Evolutionary conservation across 92 coral and sea anemone species (phyloP), one percentile per base, ranked within the genome.

Genomic region (Paramuricea clavata): DNA sequence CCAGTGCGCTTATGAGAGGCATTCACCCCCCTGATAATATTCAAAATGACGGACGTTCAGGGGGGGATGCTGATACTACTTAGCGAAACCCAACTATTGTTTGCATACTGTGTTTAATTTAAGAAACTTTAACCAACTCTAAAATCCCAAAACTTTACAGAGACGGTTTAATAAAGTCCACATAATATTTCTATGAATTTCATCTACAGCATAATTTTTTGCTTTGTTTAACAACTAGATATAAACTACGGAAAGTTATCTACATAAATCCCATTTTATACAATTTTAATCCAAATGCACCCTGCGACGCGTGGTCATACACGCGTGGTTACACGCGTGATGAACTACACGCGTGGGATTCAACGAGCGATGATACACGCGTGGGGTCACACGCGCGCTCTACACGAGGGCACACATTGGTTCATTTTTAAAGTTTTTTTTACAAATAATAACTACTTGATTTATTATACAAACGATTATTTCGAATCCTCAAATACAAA

Each of bases 231-330:
- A 76, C 82, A 76, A 76, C 43, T 79, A 35, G 71, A 32, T 32
- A 60, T 22, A 17, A 16, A 17, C 28, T 78, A 50, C 21, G 10
- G 34, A 1, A 28, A 27, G 43, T 12, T 79, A 79, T 79, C 84
- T 79, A 79, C 84, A 79, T 59, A 67, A 61, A 32, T 79, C 44
- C 71, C 39, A 61, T 61, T 79, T 79, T 79, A 42, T 79, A 79
- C 84, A 79, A 56, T 65, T 54, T 79, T 79, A 65, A 27, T n/a
- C 72, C 35, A 65, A 65, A 27, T 28, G 72, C 23, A 65, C 41
- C 72, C 72, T 2, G 36, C 19, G 0, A 65, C 35, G 39, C 72
- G 72, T 26, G 68, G 32, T 26, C 32, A 65, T 26, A 65, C n/a
- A 28, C 72, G 41, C 41, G 72, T 28, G 41, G 4, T 65, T 27